These are phyloP conservation scores for Acipenser oxyrinchus DNA, from an alignment of 2,797 vertebrate species.

Conservation along the genomic window DNA sequence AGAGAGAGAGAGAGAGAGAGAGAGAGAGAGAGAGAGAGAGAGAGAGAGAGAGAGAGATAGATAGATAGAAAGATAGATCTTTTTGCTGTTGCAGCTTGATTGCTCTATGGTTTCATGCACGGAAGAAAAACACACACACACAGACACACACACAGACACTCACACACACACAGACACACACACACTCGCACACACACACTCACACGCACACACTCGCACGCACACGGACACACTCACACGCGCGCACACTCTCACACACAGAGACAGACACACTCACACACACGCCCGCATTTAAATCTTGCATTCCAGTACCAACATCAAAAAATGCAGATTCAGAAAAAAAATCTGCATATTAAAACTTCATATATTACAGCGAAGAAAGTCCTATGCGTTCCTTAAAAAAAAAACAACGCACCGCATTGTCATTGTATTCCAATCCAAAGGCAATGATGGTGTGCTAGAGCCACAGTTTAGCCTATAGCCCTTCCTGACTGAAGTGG, in stretches of 20 bases:
- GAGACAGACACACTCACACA: neutral
- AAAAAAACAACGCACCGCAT: slow-evolving; percentile 23
- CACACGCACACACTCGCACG: neutral
- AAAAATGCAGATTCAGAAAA: too few species aligned
- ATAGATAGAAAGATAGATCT: neutral
- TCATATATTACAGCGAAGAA: neutral
- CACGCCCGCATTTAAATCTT: neutral
- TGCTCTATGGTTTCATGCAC: neutral
- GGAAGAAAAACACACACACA: neutral
- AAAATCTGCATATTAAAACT: too few species aligned
- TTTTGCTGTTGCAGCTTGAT: too few species aligned
- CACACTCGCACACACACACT: neutral
- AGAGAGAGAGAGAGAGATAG: too few species aligned
- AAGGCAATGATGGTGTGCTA: neutral
- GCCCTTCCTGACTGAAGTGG: too few species aligned
- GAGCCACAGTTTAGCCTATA: too few species aligned
- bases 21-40: neutral
- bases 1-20: too few species aligned
- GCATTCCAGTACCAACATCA: neutral
- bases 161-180: neutral
- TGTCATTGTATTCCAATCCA: slow-evolving; percentile 27
- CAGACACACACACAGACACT: neutral
- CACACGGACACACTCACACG: neutral
- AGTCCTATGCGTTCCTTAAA: slow-evolving; percentile 11
- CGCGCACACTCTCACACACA: too few species aligned